Evolutionary conservation across 2,113 vertebrate species (phyloP), one percentile per base, ranked within the genome.

Genomic region (Shinisaurus crocodilurus): DNA sequence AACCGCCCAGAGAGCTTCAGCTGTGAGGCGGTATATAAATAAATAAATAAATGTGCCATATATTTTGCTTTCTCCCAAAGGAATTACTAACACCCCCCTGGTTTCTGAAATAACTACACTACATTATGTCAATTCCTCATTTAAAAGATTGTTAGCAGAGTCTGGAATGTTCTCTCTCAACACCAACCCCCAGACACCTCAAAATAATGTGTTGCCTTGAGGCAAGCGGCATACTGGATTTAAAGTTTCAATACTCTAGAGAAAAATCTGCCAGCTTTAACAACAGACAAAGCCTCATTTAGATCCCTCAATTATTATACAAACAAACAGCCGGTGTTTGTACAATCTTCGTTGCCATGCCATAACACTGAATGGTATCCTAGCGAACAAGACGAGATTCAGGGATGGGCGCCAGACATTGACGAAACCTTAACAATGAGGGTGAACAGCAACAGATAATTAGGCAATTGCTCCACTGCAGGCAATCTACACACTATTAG

Each of bases 171-270:
- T 83, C 76, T 90, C 94, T 94, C 84, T 95, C 93, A 94, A 86
- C 93, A 91, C 34, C 34, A 20, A 29, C 23, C 54, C 37, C 54
- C 27, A 32, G 18, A 18, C 37, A 54, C n/a, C 43, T 91, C 92
- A 91, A 88, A 90, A 95, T 92, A 94, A 94, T 92, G 88, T 90
- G 20, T 91, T 92, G 96, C 95, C 95, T 93, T 88, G 67, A 92
- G 95, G 95, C 95, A 95, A 90, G 90, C 92, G 94, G 92, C 93
- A 94, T 91, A 91, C 90, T 92, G 92, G 90, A 95, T 96, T 94
- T 93, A 95, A 96, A 95, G 93, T 94, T 95, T 93, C 91, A 95
- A 92, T 91, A 89, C 95, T 94, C 92, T 70, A 65, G 92, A 93
- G 95, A 90, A 89, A 94, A 94, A 94, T 95, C 93, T 95, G 93